phyloP scores from a whole-genome alignment of 2,888 invertebrate genomes.

The Patella ulyssiponensis region DNA sequence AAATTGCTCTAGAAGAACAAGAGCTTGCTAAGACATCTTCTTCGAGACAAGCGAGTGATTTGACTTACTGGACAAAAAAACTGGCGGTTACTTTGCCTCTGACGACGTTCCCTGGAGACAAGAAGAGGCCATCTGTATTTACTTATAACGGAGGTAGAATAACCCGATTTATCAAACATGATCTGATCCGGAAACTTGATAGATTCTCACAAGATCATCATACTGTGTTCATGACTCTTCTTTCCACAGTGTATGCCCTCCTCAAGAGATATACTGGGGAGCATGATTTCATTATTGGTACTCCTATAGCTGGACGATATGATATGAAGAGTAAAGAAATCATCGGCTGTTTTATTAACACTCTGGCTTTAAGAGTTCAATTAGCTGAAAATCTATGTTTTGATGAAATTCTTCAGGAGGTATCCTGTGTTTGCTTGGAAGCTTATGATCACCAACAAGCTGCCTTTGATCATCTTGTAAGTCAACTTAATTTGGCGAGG shows the following conservation, averaged over 20 bases:
- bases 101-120: not conserved
- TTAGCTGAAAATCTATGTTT: not conserved
- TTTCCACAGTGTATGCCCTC: not conserved
- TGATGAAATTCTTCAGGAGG: not conserved
- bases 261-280: not conserved
- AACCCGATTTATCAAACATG: not conserved
- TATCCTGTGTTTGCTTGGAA: not conserved
- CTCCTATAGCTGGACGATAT: not conserved
- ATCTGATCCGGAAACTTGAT: not conserved
- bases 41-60: not conserved
- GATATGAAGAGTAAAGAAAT: not conserved
- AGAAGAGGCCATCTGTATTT: not conserved
- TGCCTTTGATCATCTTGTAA: not conserved
- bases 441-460: conserved; percentile 5
- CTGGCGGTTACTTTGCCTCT: not conserved
- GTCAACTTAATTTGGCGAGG: not conserved
- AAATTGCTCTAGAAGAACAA: not conserved
- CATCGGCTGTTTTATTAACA: not conserved
- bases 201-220: not conserved
- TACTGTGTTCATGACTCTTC: not conserved
- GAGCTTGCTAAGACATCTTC: not conserved
- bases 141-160: not conserved
- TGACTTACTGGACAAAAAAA: not conserved
- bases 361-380: not conserved
- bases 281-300: not conserved